Percentiles rank a stretch among this genome's conserved stretches.
phyloP scores from a whole-genome alignment of 2,113 vertebrate species.

The Porphyrio hochstetteri region DNA sequence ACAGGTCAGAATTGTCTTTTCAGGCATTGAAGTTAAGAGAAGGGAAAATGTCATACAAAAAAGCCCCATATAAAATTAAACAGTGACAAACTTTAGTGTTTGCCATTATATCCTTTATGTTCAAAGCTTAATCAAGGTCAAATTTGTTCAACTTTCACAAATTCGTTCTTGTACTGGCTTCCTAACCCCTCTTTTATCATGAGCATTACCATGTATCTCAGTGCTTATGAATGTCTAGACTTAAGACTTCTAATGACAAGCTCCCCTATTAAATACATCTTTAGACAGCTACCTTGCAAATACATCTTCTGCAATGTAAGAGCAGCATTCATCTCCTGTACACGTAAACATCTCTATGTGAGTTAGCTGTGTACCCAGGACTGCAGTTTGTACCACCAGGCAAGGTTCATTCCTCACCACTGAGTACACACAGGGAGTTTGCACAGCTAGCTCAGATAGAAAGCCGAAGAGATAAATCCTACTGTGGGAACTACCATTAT shows the following conservation, averaged over 20 bases:
- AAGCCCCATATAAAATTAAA: not conserved
- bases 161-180: not conserved
- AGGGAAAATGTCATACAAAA: not conserved
- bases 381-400: accelerated
- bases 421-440: not conserved
- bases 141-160: not conserved
- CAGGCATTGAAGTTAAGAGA: not conserved
- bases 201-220: not conserved
- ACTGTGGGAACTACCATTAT: not conserved
- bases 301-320: not conserved
- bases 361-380: not conserved
- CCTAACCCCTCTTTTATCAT: not conserved
- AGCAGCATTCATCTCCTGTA: not conserved
- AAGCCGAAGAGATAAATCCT: not conserved
- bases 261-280: not conserved
- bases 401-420: not conserved
- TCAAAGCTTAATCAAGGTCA: not conserved
- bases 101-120: not conserved
- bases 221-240: not conserved
- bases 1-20: not conserved
- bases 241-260: not conserved
- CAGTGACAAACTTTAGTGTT: not conserved
- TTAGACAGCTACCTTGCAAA: not conserved
- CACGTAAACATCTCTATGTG: not conserved
- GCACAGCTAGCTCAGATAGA: not conserved